Evolutionary conservation across 2,888 invertebrate genomes (phyloP).

Genomic region (Xestia c-nigrum): DNA sequence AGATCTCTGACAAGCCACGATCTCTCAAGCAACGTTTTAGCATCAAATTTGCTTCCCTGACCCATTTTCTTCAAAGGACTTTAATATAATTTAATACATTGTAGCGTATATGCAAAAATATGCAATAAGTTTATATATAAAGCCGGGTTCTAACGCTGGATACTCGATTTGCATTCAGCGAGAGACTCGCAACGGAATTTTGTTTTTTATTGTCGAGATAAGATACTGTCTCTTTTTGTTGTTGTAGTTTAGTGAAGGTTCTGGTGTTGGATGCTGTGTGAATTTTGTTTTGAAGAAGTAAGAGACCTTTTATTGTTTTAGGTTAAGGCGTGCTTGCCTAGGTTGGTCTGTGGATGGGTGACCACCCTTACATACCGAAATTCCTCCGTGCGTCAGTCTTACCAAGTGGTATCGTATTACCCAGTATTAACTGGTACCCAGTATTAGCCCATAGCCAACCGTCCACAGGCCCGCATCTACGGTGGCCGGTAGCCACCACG

Average conservation of each 20-base stretch:
- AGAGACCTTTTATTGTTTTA: too few relatives aligned
- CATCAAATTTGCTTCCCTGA: constrained; percentile 63
- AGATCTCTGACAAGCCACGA: constrained; percentile 28
- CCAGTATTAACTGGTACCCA: not conserved
- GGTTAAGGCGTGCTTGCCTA: too few relatives aligned
- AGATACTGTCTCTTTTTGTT: constrained; percentile 69
- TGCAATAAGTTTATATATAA: constrained; percentile 69
- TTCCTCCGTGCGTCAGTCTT: not conserved
- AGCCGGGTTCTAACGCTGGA: constrained; percentile 59
- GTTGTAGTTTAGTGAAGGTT: constrained; percentile 33
- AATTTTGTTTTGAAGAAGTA: not conserved
- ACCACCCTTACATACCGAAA: too few relatives aligned
- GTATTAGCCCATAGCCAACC: too few relatives aligned
- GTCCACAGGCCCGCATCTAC: too few relatives aligned
- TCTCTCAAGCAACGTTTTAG: constrained; percentile 42
- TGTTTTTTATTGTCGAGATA: constrained; percentile 75
- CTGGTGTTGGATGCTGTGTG: constrained; percentile 21
- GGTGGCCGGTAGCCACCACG: too few relatives aligned
- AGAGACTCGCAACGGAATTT: constrained; percentile 68
- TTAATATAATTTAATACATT: constrained; percentile 63
- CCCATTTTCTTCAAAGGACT: constrained; percentile 59
- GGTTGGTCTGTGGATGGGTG: too few relatives aligned
- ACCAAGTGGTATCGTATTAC: not conserved
- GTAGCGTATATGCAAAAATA: constrained; percentile 67
- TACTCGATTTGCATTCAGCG: constrained; percentile 74